These are phyloP conservation scores for Hylaea fasciaria DNA, from an alignment of 2,888 invertebrate genomes.

Conservation along the genomic window DNA sequence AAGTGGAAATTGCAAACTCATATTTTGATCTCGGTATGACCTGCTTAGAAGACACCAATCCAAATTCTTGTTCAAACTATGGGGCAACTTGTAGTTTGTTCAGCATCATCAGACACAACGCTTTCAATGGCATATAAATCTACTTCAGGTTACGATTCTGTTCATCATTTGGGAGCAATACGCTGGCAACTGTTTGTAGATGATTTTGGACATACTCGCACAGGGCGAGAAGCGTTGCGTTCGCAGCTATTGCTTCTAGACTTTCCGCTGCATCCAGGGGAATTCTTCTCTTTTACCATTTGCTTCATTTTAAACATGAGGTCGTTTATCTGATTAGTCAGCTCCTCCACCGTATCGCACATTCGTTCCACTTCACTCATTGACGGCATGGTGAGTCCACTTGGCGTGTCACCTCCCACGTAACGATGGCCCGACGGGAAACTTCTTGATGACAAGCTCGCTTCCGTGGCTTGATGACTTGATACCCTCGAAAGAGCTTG, in stretches of 20 bases:
- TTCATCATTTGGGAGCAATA: too few relatives aligned
- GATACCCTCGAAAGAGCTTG: too few relatives aligned
- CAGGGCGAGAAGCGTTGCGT: neutral
- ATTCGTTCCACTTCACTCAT: constrained; percentile 50
- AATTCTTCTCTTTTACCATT: constrained; percentile 17
- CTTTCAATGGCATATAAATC: too few relatives aligned
- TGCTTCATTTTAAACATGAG: constrained; percentile 54
- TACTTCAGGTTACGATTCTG: too few relatives aligned
- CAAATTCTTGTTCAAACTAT: too few relatives aligned
- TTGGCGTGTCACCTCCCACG: constrained; percentile 47
- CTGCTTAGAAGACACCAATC: too few relatives aligned
- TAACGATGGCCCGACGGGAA: constrained; percentile 24
- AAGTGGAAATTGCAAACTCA: too few relatives aligned
- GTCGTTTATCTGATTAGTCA: constrained; percentile 53
- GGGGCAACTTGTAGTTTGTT: too few relatives aligned
- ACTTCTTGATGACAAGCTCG: neutral
- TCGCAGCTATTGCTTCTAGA: constrained; percentile 18
- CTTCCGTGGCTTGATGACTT: too few relatives aligned
- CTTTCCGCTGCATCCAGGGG: constrained; percentile 1
- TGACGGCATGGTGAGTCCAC: constrained; percentile 2
- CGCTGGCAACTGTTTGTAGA: neutral
- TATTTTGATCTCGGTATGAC: too few relatives aligned
- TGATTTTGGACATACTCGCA: neutral
- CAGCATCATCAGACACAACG: too few relatives aligned
- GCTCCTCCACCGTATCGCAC: constrained; percentile 57